Evolutionary conservation across 2,797 vertebrate genomes (phyloP).

Genomic region (Diglossa cyanea): DNA sequence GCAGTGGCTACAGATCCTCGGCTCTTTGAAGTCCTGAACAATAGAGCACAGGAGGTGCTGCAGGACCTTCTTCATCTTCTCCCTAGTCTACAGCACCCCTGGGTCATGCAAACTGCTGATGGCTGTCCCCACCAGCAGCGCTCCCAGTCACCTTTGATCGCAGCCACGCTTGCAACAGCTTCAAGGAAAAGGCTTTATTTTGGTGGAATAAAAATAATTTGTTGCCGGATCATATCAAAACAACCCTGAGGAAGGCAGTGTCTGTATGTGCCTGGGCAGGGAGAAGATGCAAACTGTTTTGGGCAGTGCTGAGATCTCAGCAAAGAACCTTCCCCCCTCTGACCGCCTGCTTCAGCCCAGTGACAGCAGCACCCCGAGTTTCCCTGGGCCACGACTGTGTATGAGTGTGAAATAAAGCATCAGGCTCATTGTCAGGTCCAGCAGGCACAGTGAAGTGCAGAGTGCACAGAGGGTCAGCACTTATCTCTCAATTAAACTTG

Average conservation of each 20-base stretch:
- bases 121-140: not conserved
- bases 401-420: not conserved
- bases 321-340: not conserved
- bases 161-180: not conserved
- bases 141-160: not conserved
- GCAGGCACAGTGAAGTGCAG: not conserved
- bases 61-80: not conserved
- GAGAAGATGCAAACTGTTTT: not conserved
- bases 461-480: not conserved
- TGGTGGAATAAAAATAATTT: not conserved
- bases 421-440: not conserved
- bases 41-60: not conserved
- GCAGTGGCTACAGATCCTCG: not conserved
- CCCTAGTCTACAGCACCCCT: not conserved
- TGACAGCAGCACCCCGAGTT: not conserved
- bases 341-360: not conserved
- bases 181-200: not conserved
- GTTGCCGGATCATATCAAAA: not conserved
- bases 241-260: not conserved
- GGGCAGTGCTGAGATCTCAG: not conserved
- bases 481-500: not conserved
- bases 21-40: slow-evolving; percentile 44
- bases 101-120: not conserved
- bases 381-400: not conserved
- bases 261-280: not conserved